Conservation (phyloP, 2,797 vertebrate genomes). For the Coracias cyanogaster region DNA sequence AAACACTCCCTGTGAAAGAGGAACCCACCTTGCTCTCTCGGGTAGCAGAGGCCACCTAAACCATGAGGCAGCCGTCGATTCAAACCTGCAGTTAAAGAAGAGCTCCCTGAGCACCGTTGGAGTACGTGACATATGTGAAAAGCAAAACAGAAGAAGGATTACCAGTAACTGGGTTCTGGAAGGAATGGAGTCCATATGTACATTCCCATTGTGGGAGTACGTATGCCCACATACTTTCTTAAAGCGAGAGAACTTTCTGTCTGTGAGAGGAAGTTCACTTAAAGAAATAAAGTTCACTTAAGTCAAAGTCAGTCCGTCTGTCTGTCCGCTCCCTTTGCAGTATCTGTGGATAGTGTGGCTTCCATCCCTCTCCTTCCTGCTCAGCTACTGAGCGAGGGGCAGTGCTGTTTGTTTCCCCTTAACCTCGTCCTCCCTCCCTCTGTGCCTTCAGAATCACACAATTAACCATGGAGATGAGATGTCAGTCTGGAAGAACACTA, state of each 20-base stretch:
- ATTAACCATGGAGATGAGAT: conserved; percentile 27
- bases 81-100: not conserved
- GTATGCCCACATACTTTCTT: not conserved
- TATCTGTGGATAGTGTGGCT: not conserved
- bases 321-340: not conserved
- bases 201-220: not conserved
- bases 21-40: not conserved
- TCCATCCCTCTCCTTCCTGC: not conserved
- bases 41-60: not conserved
- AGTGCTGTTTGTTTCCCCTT: not conserved
- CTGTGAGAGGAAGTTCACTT: not conserved
- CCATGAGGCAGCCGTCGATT: not conserved
- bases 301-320: not conserved
- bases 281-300: not conserved
- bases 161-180: not conserved
- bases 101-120: not conserved
- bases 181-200: conserved; percentile 22
- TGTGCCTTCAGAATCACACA: not conserved
- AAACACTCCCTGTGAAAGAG: not conserved
- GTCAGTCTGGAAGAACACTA: conserved; percentile 18
- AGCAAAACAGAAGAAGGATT: not conserved
- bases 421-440: not conserved
- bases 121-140: not conserved
- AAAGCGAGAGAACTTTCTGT: not conserved
- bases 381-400: not conserved